Evolutionary conservation across 2,888 invertebrate species (phyloP).

Genomic region (Bunonema sp.): DNA sequence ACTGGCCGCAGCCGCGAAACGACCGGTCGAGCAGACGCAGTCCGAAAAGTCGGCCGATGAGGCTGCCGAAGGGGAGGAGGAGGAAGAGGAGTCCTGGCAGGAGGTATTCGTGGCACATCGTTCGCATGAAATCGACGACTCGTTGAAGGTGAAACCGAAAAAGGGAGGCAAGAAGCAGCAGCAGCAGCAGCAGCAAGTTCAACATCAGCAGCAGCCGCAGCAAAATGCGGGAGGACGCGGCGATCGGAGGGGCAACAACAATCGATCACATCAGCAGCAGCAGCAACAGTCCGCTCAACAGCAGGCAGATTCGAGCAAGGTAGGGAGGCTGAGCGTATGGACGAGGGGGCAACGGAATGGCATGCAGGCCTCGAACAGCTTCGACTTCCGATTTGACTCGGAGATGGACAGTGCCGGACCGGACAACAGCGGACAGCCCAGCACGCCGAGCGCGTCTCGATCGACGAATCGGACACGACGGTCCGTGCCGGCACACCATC

Average conservation of each 20-base stretch:
- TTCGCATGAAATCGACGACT: background rate
- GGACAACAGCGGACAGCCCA: background rate
- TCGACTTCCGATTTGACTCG: slow-evolving; percentile 92
- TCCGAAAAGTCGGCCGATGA: background rate
- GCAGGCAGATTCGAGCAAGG: too few species aligned
- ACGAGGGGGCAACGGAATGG: background rate
- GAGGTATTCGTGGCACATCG: background rate
- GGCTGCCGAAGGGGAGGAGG: slow-evolving; percentile 11
- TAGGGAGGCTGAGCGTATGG: background rate
- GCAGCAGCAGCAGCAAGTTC: too few species aligned
- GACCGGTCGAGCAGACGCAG: background rate
- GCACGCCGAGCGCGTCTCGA: too few species aligned
- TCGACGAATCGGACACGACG: too few species aligned
- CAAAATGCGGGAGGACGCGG: slow-evolving; percentile 1
- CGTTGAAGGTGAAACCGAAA: slow-evolving; percentile 13
- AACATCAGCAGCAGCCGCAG: too few species aligned
- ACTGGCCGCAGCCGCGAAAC: background rate
- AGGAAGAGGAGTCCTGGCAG: slow-evolving; percentile 2
- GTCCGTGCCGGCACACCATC: background rate
- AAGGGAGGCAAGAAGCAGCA: slow-evolving; percentile 20
- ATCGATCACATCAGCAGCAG: slow-evolving; percentile 1
- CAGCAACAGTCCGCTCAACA: slow-evolving; percentile 11
- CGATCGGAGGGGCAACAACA: slow-evolving; percentile 3
- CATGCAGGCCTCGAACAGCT: slow-evolving; percentile 53
- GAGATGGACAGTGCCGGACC: slow-evolving; percentile 55